Evolutionary conservation across 1,140 invertebrate genomes (phyloP), one percentile per base, ranked within the genome.

Genomic region (Cyclina sinensis): DNA sequence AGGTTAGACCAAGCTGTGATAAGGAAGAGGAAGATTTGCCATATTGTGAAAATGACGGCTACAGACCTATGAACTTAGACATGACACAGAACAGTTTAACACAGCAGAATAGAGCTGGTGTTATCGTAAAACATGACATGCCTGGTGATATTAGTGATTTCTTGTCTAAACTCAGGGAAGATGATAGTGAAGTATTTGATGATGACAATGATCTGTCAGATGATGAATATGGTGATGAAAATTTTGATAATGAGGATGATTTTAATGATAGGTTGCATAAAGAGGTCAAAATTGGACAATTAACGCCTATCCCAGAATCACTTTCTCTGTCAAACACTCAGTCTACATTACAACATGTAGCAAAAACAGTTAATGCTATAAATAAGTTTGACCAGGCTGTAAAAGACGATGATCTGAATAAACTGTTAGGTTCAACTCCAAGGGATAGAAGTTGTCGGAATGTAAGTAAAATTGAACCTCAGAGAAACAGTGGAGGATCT

Each of bases 31-130:
- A 70, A 73, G 74, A 89, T 35, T 74, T 93, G 27, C 91, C 92
- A 0, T 78, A 89, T 7, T 78, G 91, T 68, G 89, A 88, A n/a
- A 82, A 92, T 91, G 93, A 94, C 88, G 92, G 92, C 0, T 93
- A 91, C 78, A 89, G 90, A 57, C 93, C 92, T 21, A 94, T 94
- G 93, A 94, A 94, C 83, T 74, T 94, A 18, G 93, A 94, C 73
- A 91, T 94, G 86, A 93, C 92, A 27, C 91, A 92, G 70, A 78
- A 76, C 9, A 86, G 73, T 78, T 32, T 54, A 5, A 30, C 59
- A 35, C 46, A 48, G 5, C 74, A 87, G 39, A 87, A 87, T 51
- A 87, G 85, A 70, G 74, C 85, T 35, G 85, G 85, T 30, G 85
- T 87, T 1, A 59, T 87, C 37, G 51, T 87, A 27, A 78, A 43